Evolutionary conservation across 2,888 invertebrate genomes (phyloP).

Genomic region (Acronicta alni): DNA sequence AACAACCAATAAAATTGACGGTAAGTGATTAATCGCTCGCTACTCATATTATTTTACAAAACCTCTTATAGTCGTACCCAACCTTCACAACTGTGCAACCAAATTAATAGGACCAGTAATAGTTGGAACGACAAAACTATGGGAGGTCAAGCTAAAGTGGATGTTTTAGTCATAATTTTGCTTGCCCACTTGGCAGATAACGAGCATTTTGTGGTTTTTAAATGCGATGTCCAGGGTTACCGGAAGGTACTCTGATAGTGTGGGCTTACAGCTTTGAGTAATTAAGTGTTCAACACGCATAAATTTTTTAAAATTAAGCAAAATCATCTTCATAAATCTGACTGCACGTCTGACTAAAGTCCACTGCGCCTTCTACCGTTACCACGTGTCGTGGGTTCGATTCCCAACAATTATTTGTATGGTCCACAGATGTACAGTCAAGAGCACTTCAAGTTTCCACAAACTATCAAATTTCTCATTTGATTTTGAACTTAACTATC

Average conservation of each 20-base stretch:
- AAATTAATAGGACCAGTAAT: constrained; percentile 30
- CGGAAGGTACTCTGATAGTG: constrained; percentile 50
- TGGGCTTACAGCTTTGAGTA: constrained; percentile 43
- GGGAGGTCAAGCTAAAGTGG: constrained; percentile 35
- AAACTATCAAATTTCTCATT: too few species aligned
- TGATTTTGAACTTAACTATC: too few species aligned
- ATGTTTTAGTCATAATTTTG: constrained; percentile 52
- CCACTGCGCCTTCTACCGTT: too few species aligned
- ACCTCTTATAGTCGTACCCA: constrained; percentile 24
- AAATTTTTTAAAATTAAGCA: neutral
- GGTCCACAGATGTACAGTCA: too few species aligned
- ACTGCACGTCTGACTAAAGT: too few species aligned
- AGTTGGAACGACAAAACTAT: constrained; percentile 25
- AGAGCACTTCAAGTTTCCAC: too few species aligned
- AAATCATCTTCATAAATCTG: too few species aligned
- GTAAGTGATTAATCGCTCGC: constrained; percentile 13
- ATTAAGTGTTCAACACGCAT: constrained; percentile 24
- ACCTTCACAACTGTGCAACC: constrained; percentile 11
- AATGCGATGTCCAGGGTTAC: constrained; percentile 36
- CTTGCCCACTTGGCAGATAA: constrained; percentile 53
- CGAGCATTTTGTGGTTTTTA: constrained; percentile 57
- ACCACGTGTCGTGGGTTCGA: too few species aligned
- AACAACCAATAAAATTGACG: too few species aligned
- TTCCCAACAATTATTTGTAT: too few species aligned
- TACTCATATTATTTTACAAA: constrained; percentile 10